Evolutionary conservation across 1,140 invertebrate species (phyloP).

Genomic region (Rhysida immarginata): DNA sequence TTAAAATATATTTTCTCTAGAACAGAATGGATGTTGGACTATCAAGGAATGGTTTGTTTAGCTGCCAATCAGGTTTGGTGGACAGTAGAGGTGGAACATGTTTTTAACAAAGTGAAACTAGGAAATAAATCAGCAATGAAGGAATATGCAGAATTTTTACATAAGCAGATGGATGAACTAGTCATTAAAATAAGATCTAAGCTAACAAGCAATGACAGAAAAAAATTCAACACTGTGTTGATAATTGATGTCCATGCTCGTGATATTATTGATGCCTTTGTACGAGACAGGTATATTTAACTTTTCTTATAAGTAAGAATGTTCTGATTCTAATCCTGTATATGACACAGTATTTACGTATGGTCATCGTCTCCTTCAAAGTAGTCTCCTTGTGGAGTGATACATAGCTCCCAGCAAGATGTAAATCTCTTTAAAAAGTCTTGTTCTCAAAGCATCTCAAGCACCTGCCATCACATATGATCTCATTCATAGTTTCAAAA

Average conservation of each 20-base stretch:
- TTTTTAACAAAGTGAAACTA: conserved; percentile 54
- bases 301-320: too few relatives aligned
- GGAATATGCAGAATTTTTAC: conserved; percentile 61
- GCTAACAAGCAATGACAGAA: conserved; percentile 58
- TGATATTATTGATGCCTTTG: conserved; percentile 74
- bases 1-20: conserved; percentile 24
- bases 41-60: conserved; percentile 73
- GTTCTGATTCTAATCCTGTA: not conserved
- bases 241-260: conserved; percentile 79
- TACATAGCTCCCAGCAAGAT: too few relatives aligned
- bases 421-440: too few relatives aligned
- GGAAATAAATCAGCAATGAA: conserved; percentile 76
- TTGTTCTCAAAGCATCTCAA: too few relatives aligned
- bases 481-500: too few relatives aligned
- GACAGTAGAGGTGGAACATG: conserved; percentile 82
- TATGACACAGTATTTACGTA: too few relatives aligned
- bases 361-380: too few relatives aligned
- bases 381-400: too few relatives aligned
- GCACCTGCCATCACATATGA: too few relatives aligned
- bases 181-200: conserved; percentile 54
- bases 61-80: conserved; percentile 81
- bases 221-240: conserved; percentile 71
- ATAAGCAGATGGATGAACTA: conserved; percentile 66
- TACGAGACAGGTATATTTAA: conserved; percentile 43
- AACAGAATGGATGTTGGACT: conserved; percentile 71